Conservation (phyloP, 2,888 invertebrate genomes). For the Hirtodrosophila confusa region DNA sequence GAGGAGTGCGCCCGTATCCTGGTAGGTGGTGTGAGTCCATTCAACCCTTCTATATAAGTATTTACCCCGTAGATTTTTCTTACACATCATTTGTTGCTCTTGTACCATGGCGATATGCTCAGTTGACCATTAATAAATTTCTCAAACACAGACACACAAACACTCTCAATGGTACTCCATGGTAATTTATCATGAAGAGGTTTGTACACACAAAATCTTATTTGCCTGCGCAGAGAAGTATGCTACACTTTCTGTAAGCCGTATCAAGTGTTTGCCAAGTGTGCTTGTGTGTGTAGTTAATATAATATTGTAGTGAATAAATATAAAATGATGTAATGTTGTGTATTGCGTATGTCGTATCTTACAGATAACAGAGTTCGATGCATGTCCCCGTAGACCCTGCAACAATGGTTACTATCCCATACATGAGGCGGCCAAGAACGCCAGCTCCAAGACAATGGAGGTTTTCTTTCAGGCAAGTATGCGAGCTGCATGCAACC, state of each 20-base stretch:
- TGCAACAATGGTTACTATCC: constrained; percentile 96
- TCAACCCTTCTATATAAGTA: constrained; percentile 18
- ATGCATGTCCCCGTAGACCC: constrained; percentile 90
- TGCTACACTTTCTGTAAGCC: constrained; percentile 43
- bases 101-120: constrained; percentile 19
- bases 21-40: constrained; percentile 85
- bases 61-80: constrained; percentile 30
- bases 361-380: constrained; percentile 90
- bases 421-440: constrained; percentile 95
- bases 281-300: constrained; percentile 26
- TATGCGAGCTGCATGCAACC: constrained; percentile 34
- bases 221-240: constrained; percentile 59
- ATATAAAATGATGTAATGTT: constrained; percentile 28
- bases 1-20: constrained; percentile 92
- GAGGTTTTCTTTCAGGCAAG: constrained; percentile 89
- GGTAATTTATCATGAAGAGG: constrained; percentile 61
- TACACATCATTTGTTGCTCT: constrained; percentile 13
- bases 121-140: constrained; percentile 59
- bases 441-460: constrained; percentile 93
- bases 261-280: constrained; percentile 16
- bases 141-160: constrained; percentile 3
- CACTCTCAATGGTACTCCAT: constrained; percentile 7
- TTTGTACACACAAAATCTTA: constrained; percentile 39
- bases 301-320: constrained; percentile 11
- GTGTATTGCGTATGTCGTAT: constrained; percentile 55